Evolutionary conservation across 2,888 invertebrate genomes (phyloP).

Genomic region (Perithous albicinctus): DNA sequence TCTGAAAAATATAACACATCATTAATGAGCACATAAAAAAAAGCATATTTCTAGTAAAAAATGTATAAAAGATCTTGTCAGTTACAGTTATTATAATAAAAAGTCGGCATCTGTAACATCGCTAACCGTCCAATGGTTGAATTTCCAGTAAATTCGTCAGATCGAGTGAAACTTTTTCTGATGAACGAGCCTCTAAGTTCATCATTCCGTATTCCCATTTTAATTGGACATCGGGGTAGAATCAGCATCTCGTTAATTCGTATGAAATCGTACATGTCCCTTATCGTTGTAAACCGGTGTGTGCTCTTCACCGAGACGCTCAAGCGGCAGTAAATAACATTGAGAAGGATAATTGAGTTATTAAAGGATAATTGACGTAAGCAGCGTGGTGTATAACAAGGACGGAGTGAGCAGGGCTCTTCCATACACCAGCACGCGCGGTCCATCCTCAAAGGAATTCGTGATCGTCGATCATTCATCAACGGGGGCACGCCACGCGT

Average conservation of each 20-base stretch:
- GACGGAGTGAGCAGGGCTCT: not conserved
- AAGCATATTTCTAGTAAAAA: not conserved
- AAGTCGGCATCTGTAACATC: not conserved
- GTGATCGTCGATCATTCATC: conserved; percentile 54
- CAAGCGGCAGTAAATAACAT: conserved; percentile 52
- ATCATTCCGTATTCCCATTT: conserved; percentile 26
- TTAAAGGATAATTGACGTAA: conserved; percentile 64
- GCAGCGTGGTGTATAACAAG: not conserved
- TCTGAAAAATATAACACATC: not conserved
- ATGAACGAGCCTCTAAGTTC: conserved; percentile 6
- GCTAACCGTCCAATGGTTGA: not conserved
- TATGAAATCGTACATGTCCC: not conserved
- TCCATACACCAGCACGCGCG: conserved; percentile 16
- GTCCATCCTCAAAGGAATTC: conserved; percentile 58
- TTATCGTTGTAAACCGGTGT: conserved; percentile 20
- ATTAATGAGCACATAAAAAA: too few species aligned
- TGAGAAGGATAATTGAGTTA: conserved; percentile 63
- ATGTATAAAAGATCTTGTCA: not conserved
- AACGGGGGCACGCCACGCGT: conserved; percentile 39
- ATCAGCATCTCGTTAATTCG: conserved; percentile 14
- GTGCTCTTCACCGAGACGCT: not conserved
- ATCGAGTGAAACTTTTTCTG: not conserved
- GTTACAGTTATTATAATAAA: not conserved
- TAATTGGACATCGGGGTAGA: conserved; percentile 14
- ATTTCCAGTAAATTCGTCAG: not conserved